Base-by-base conservation (phyloP, 2,888 invertebrate species). In the Orchestes rusci region DNA sequence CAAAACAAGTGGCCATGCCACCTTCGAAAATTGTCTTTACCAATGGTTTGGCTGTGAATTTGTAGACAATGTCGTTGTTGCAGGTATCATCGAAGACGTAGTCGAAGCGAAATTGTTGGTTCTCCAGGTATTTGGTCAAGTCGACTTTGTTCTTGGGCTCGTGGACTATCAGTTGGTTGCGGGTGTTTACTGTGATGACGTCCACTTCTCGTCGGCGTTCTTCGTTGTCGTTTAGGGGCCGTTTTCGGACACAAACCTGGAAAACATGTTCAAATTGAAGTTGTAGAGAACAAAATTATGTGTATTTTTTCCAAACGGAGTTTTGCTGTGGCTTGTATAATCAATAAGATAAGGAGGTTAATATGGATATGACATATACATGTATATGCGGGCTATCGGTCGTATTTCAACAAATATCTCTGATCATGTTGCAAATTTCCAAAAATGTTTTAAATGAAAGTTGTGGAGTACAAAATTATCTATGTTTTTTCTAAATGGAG, bases 1-100 rank as follows among this genome's bases (percentile, higher is more conserved):
- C 99, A 72, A 99, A 99, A 69, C 99, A 99, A 13, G 99, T 99
- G 16, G 99, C 97, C 93, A 95, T 97, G 15, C 96, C 96, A 42
- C 94, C 92, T 56, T 99, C 96, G 71, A 99, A 99, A 65, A 99
- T 90, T 37, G 95, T 96, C 69, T 92, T 89, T 38, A 99, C 94
- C 58, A 99, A 72, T 3, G 97, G 99, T 69, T 90, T 91, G n/a
- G 99, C 99, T 47, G 97, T 95, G 69, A 93, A 97, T 68, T 89
- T 93, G 73, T 99, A 99, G 53, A 99, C 95, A 62, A 94, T 79
- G 69, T 95, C 94, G 69, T 99, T 99, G 61, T 80, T 83, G 66
- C 91, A 87, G 16, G 80, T 79, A 61, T 99, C 97, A 71, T 99
- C 96, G 71, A 99, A 99, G 39, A 95, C 92, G 72, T 96, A 99